Conservation (phyloP, 2,113 vertebrate genomes). For the Zootoca vivipara region DNA sequence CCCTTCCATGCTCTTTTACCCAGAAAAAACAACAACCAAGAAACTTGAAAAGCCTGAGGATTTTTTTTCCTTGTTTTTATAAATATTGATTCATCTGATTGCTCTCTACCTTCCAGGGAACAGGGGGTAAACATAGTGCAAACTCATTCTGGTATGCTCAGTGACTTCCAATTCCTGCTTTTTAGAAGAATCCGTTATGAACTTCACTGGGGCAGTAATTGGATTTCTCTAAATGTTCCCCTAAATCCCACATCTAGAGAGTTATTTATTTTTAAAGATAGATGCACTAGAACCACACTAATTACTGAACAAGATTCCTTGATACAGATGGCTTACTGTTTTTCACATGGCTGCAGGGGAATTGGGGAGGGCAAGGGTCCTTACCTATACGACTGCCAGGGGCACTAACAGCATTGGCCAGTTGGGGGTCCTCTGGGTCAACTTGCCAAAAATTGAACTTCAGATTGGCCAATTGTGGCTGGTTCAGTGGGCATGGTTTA, state of each 20-base stretch:
- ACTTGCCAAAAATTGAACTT: too few relatives aligned
- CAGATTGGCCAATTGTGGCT: too few relatives aligned
- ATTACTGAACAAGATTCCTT: neutral
- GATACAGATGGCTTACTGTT: neutral
- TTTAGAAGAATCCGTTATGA: neutral
- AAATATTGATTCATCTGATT: slow-evolving; percentile 41
- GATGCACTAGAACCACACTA: neutral
- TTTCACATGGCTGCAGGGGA: too few relatives aligned
- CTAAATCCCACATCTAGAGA: neutral
- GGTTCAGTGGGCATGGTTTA: too few relatives aligned
- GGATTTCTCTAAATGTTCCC: slow-evolving; percentile 33
- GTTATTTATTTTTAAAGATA: slow-evolving; percentile 12
- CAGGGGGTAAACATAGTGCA: slow-evolving; percentile 37
- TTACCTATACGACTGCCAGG: too few relatives aligned
- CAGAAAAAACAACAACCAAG: slow-evolving; percentile 21
- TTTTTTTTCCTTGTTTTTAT: slow-evolving; percentile 7
- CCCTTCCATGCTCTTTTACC: slow-evolving; percentile 32
- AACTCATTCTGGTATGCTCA: slow-evolving; percentile 30
- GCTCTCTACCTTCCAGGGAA: slow-evolving; percentile 49
- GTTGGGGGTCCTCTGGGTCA: too few relatives aligned
- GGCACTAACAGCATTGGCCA: too few relatives aligned
- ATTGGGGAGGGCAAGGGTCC: too few relatives aligned
- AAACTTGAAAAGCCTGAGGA: slow-evolving; percentile 29
- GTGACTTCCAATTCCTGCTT: slow-evolving; percentile 31
- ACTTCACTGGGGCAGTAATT: slow-evolving; percentile 3